phyloP scores from a whole-genome alignment of 2,888 invertebrate species.

The Zygogramma bicolorata region DNA sequence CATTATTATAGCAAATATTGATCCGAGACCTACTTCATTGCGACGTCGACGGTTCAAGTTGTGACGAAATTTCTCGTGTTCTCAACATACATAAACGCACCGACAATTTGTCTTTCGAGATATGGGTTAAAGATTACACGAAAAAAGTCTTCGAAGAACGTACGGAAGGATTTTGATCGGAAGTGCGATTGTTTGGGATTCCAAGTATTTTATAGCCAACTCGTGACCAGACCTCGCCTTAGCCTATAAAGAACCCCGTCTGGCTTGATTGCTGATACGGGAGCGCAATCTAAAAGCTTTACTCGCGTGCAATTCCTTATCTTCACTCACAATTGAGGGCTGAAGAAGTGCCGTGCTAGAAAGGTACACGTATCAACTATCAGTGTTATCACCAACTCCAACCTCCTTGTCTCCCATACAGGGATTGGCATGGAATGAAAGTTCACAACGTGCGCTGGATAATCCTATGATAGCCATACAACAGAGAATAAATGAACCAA shows the following conservation, averaged over 20 bases:
- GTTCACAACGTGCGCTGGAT: too few species aligned
- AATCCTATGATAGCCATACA: too few species aligned
- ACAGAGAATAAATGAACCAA: too few species aligned
- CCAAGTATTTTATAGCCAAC: not conserved
- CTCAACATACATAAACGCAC: not conserved
- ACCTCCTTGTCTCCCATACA: too few species aligned
- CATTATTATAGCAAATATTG: not conserved
- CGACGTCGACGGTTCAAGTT: not conserved
- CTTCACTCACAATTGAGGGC: not conserved
- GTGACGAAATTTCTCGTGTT: not conserved
- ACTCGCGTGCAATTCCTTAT: not conserved
- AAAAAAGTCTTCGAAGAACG: not conserved
- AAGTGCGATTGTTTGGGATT: not conserved
- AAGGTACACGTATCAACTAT: not conserved
- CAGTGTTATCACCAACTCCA: not conserved
- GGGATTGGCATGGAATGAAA: too few species aligned
- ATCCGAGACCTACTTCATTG: not conserved
- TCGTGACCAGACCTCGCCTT: not conserved
- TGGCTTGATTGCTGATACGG: not conserved
- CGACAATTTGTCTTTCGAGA: not conserved
- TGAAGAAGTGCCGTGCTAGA: not conserved
- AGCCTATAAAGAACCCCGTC: not conserved
- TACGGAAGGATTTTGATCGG: not conserved
- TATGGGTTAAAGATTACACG: not conserved
- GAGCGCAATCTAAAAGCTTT: not conserved